These are phyloP conservation scores for Oceanodroma leucorhoa DNA, from an alignment of 2,797 vertebrate genomes.

Conservation along the genomic window DNA sequence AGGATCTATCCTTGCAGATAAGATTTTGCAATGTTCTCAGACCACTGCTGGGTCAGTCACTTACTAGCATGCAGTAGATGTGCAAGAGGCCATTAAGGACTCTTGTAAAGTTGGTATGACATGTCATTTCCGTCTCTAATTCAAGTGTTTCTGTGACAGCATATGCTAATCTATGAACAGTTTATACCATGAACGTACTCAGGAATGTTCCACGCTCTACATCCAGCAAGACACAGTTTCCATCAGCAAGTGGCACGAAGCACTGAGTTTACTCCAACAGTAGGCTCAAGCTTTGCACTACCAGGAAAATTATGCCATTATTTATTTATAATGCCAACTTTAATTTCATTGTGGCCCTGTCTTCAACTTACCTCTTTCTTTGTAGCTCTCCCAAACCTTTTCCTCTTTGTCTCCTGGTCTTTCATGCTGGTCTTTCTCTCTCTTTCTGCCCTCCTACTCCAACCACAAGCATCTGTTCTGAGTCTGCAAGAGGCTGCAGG, in stretches of 20 bases:
- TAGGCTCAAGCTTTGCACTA: not conserved
- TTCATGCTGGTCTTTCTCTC: not conserved
- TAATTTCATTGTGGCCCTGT: not conserved
- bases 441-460: not conserved
- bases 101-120: not conserved
- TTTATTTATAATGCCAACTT: not conserved
- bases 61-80: not conserved
- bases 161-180: not conserved
- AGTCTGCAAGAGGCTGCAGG: not conserved
- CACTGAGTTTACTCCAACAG: not conserved
- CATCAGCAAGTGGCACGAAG: not conserved
- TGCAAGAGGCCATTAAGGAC: not conserved
- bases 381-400: not conserved
- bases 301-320: not conserved
- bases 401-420: not conserved
- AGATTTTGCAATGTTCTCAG: not conserved
- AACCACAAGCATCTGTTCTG: not conserved
- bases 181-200: not conserved
- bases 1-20: not conserved
- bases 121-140: not conserved
- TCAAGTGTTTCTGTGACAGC: not conserved
- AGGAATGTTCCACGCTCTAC: not conserved
- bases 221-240: not conserved
- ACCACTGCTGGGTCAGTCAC: not conserved
- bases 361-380: not conserved